Conservation (phyloP, 2,797 vertebrate genomes). For the Tragopan temminckii region DNA sequence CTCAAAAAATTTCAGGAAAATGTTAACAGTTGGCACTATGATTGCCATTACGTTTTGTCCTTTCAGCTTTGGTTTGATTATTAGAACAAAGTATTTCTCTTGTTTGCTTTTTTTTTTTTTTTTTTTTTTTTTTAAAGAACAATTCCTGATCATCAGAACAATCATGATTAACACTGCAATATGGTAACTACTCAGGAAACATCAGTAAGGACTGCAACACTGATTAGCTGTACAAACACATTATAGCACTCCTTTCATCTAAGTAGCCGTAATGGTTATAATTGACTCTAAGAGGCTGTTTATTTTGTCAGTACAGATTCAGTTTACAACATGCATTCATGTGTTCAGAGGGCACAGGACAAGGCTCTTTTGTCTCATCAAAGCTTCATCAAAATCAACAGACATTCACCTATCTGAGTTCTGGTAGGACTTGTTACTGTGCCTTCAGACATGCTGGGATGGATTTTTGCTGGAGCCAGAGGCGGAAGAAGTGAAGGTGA, state of each 20-base stretch:
- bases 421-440: background rate
- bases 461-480: background rate
- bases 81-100: background rate
- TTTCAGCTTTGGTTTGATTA: background rate
- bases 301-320: background rate
- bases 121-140: background rate
- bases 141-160: background rate
- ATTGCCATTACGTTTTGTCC: background rate
- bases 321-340: background rate
- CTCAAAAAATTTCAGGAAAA: background rate
- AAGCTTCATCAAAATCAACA: conserved; percentile 1
- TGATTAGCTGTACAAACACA: conserved; percentile 36
- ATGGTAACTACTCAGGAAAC: background rate
- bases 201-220: background rate
- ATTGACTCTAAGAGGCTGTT: conserved; percentile 17
- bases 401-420: background rate
- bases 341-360: background rate
- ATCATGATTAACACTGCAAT: background rate
- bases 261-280: conserved; percentile 17
- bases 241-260: background rate
- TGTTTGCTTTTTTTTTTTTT: background rate
- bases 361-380: background rate
- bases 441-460: background rate
- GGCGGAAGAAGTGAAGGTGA: background rate
- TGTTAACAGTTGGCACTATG: background rate